Conservation (phyloP, 92 coral and sea anemone genomes). For the Heteractis magnifica region DNA sequence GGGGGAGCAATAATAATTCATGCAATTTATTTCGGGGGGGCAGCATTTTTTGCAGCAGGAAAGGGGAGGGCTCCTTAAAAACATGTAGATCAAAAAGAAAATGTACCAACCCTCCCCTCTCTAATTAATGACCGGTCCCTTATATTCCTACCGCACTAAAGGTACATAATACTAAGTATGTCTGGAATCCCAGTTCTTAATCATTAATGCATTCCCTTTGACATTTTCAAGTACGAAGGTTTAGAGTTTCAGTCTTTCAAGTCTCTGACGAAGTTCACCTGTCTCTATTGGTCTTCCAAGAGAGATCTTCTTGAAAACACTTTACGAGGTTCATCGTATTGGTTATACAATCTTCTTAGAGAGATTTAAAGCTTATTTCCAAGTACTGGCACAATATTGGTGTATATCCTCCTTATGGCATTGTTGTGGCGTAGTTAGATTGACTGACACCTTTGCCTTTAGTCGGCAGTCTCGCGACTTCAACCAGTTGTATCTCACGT, state of each 20-base stretch:
- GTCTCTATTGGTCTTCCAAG: not conserved
- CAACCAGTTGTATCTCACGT: too few species aligned
- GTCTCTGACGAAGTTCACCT: slow-evolving; percentile 7
- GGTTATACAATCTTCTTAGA: not conserved
- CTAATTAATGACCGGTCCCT: too few species aligned
- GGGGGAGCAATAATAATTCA: too few species aligned
- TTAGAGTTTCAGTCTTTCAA: not conserved
- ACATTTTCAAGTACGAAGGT: slow-evolving; percentile 17
- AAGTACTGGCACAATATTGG: not conserved
- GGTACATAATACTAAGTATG: not conserved
- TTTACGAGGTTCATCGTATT: not conserved
- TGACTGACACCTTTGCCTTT: not conserved
- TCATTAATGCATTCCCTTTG: slow-evolving; percentile 12
- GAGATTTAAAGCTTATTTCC: not conserved
- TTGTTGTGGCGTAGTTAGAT: not conserved
- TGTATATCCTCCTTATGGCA: not conserved
- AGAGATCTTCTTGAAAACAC: not conserved
- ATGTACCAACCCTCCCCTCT: too few species aligned
- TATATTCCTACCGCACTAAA: not conserved
- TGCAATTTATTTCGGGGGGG: not conserved
- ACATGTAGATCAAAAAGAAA: too few species aligned
- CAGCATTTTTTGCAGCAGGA: not conserved
- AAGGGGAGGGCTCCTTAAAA: not conserved
- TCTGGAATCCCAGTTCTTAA: not conserved
- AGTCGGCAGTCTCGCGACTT: too few species aligned